phyloP scores from a whole-genome alignment of 2,113 vertebrate genomes.

The Podarcis cretensis region DNA sequence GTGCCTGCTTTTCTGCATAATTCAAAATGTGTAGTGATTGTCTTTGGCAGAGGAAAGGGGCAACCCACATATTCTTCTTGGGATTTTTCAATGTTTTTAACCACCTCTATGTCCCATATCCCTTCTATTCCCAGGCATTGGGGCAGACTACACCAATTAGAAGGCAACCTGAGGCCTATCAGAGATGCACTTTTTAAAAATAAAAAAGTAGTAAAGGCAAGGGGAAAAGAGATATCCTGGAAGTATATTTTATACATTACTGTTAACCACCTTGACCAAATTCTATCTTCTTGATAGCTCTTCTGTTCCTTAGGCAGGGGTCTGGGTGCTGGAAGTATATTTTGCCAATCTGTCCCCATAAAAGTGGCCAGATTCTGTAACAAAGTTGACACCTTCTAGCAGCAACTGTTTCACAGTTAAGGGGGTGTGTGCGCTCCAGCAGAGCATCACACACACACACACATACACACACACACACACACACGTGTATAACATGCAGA shows the following conservation, averaged over 20 bases:
- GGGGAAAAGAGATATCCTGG: not conserved
- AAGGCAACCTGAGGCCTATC: not conserved
- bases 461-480: too few species aligned
- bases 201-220: too few species aligned
- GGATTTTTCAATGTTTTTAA: not conserved
- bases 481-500: too few species aligned
- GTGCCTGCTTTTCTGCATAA: not conserved
- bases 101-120: accelerated
- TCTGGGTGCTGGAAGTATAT: not conserved
- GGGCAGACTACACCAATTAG: not conserved
- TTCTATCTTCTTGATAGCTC: not conserved
- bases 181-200: not conserved
- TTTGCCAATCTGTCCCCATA: not conserved
- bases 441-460: too few species aligned
- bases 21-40: not conserved
- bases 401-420: not conserved
- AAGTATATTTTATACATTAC: not conserved
- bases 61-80: not conserved
- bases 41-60: not conserved
- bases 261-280: not conserved
- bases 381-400: not conserved
- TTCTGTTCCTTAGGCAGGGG: not conserved
- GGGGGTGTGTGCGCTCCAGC: not conserved
- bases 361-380: not conserved
- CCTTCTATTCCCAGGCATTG: not conserved